Conservation (phyloP, 2,797 vertebrate genomes). For the Mus spretus region DNA sequence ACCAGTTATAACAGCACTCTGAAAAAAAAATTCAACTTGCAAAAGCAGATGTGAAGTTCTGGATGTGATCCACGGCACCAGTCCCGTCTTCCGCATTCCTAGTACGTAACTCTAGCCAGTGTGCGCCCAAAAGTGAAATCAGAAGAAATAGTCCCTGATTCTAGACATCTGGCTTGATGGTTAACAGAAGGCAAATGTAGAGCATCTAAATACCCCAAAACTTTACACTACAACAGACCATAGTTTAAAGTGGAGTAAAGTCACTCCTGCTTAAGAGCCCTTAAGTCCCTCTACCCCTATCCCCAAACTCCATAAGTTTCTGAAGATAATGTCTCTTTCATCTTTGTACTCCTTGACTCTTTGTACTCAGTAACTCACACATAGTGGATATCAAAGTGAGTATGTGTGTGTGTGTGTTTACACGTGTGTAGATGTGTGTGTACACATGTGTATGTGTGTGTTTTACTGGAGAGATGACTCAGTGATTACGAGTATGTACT, state of each 20-base stretch:
- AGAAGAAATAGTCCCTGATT: neutral
- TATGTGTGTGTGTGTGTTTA: neutral
- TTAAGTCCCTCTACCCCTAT: too few relatives aligned
- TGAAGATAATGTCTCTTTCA: neutral
- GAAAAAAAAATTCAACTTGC: slow-evolving; percentile 48
- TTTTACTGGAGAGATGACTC: neutral
- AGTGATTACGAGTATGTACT: neutral
- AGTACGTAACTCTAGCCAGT: neutral
- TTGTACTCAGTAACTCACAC: slow-evolving; percentile 17
- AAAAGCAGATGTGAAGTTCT: slow-evolving; percentile 58
- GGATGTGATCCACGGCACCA: neutral
- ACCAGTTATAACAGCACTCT: neutral
- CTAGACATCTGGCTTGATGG: neutral
- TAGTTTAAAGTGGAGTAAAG: neutral
- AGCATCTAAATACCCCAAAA: neutral
- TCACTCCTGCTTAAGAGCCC: neutral
- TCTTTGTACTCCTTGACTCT: neutral
- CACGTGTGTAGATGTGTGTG: neutral
- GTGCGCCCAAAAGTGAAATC: neutral
- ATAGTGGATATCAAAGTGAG: neutral
- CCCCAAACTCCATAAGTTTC: neutral
- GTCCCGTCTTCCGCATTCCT: neutral
- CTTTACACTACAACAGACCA: neutral
- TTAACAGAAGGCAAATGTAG: slow-evolving; percentile 40
- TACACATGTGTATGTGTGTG: neutral